Base-by-base conservation (phyloP, 2,797 vertebrate species). In the Coluber constrictor region DNA sequence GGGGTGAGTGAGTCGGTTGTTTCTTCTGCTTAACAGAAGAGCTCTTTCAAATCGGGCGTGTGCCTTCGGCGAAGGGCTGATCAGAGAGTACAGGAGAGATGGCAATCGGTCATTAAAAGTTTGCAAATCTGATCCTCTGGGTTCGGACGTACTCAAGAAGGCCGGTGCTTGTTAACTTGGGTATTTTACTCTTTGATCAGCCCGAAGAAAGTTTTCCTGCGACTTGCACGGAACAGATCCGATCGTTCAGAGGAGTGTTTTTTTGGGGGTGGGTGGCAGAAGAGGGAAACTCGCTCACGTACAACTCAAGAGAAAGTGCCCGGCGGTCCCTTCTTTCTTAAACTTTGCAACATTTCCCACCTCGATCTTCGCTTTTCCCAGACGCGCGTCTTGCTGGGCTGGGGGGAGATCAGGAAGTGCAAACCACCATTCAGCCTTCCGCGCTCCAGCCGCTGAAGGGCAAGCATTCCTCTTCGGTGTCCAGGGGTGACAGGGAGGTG, bases 1-100 rank as follows among this genome's bases (percentile, higher is more conserved):
- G 61, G 57, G 94, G 94, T 93, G 92, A 94, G 95, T 93, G 92
- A 94, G 95, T 93, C 1, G 29, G n/a, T 83, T 54, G 90, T 6
- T 43, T 29, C 1, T 27, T n/a, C 87, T 47, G 23, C 56, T 86
- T 16, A 25, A 7, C 4, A 32, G 66, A 10, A 18, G 16, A 20
- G 55, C 20, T 13, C 43, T 90, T 61, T 61, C 32, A 63, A 55
- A 55, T 37, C 70, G 18, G 88, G 88, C 13, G 88, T 63, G 57
- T 32, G 74, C 66, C 16, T 43, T 59, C 9, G 25, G 87, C 13
- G 55, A 51, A 83, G 18, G 37, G 88, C 61, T 43, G 27, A 29
- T 4, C 7, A 5, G n/a, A 74, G 15, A 74, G 15, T 9, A 6
- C n/a, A 18, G 2, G 37, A 32, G 51, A 32, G 51, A 32, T 13